Evolutionary conservation across 2,888 invertebrate species (phyloP).

Genomic region (Chalcis sispes): DNA sequence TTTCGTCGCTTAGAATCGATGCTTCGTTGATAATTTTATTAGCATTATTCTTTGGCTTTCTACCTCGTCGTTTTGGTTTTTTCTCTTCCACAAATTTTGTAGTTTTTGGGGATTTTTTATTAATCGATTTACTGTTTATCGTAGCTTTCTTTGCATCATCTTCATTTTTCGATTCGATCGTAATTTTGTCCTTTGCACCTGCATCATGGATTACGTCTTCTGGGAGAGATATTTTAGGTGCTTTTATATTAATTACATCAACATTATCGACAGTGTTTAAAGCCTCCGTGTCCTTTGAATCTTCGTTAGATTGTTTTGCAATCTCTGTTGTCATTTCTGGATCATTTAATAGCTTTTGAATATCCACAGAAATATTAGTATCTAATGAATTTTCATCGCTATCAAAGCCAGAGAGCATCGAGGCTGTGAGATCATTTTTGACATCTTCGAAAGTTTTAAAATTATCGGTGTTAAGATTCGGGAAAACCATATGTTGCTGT

Average conservation of each 20-base stretch:
- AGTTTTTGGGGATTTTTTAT: slow-evolving; percentile 33
- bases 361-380: slow-evolving; percentile 64
- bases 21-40: slow-evolving; percentile 27
- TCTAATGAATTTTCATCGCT: slow-evolving; percentile 66
- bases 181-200: neutral
- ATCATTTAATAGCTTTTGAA: slow-evolving; percentile 65
- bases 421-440: slow-evolving; percentile 53
- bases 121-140: neutral
- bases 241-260: slow-evolving; percentile 41
- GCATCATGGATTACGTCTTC: too few relatives aligned
- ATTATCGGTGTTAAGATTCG: slow-evolving; percentile 57
- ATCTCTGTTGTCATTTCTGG: slow-evolving; percentile 62
- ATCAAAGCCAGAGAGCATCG: slow-evolving; percentile 62
- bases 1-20: slow-evolving; percentile 59
- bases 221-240: neutral
- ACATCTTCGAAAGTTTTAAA: slow-evolving; percentile 55
- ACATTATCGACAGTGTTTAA: slow-evolving; percentile 10
- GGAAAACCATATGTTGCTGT: slow-evolving; percentile 19
- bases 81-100: slow-evolving; percentile 4
- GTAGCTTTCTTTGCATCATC: too few relatives aligned
- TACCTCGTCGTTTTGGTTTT: slow-evolving; percentile 42
- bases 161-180: neutral
- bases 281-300: neutral
- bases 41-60: slow-evolving; percentile 34
- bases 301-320: slow-evolving; percentile 43